Conservation (phyloP, 92 coral and sea anemone species). For the Micromussa lordhowensis region DNA sequence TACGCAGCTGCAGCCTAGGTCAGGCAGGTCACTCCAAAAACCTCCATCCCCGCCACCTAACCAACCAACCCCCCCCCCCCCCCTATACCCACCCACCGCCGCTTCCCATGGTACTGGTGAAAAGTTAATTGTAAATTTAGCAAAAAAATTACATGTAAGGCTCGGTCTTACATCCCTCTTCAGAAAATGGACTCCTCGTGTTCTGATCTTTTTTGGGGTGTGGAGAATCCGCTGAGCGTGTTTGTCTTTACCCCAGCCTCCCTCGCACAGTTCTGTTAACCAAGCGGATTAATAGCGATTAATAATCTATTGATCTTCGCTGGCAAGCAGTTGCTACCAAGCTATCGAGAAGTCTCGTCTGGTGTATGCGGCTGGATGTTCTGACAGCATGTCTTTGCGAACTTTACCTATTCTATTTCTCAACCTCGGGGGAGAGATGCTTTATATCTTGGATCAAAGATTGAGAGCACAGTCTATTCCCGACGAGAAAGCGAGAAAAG, state of each 20-base stretch:
- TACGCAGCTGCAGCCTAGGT: too few relatives aligned
- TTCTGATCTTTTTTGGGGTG: too few relatives aligned
- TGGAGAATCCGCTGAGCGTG: too few relatives aligned
- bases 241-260: not conserved
- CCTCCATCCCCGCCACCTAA: too few relatives aligned
- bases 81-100: too few relatives aligned
- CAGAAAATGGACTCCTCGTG: too few relatives aligned
- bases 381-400: conserved; percentile 79
- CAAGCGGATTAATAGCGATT: not conserved
- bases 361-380: not conserved
- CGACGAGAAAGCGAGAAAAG: conserved; percentile 97
- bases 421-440: conserved; percentile 99
- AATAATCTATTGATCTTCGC: conserved; percentile 28
- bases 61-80: too few relatives aligned
- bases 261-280: not conserved
- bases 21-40: too few relatives aligned
- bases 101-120: too few relatives aligned
- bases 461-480: conserved; percentile 99
- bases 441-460: conserved; percentile 95
- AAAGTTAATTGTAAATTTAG: too few relatives aligned
- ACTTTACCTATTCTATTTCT: conserved; percentile 96
- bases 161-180: too few relatives aligned
- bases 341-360: not conserved
- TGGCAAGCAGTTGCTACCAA: conserved; percentile 6
- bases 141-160: too few relatives aligned